A percentile compares a stretch with the other conserved stretches of the same genome.
Conservation (phyloP, 2,888 invertebrate genomes). For the Phanerotoma sp. region DNA sequence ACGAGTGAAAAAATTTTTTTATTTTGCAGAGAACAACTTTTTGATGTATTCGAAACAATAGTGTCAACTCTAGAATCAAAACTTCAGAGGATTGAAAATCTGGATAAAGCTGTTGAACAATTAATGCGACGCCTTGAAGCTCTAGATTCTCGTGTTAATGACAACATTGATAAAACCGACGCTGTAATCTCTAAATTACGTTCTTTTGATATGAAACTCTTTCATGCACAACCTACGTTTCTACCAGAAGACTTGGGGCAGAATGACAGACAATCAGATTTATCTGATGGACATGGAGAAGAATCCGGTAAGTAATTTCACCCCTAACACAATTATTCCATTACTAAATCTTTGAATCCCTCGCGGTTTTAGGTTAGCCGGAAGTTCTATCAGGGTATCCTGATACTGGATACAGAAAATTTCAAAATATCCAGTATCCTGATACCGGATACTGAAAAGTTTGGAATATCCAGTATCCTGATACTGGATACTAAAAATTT, state of each 20-base stretch:
- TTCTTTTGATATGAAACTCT: slow-evolving; percentile 74
- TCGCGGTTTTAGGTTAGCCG: not conserved
- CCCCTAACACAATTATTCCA: not conserved
- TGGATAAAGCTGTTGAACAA: slow-evolving; percentile 86
- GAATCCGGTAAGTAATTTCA: slow-evolving; percentile 30
- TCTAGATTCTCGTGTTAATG: slow-evolving; percentile 77
- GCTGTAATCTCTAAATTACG: slow-evolving; percentile 77
- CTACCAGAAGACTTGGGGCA: slow-evolving; percentile 53
- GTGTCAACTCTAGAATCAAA: slow-evolving; percentile 86
- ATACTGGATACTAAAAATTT: too few species aligned
- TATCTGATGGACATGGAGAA: slow-evolving; percentile 39
- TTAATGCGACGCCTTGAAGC: slow-evolving; percentile 83
- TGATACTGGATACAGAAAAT: too few species aligned
- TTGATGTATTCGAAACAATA: slow-evolving; percentile 87
- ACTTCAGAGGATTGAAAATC: slow-evolving; percentile 81
- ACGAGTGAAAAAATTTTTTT: too few species aligned
- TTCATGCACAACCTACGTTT: slow-evolving; percentile 61
- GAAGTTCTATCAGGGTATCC: not conserved
- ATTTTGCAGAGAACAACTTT: slow-evolving; percentile 74
- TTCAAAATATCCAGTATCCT: too few species aligned
- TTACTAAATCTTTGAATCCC: not conserved
- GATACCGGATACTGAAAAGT: too few species aligned
- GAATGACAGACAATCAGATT: slow-evolving; percentile 40
- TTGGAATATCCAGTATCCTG: too few species aligned
- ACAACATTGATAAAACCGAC: slow-evolving; percentile 83